These are phyloP conservation scores for Anaspis maculata DNA, from an alignment of 2,888 invertebrate species.

Conservation along the genomic window DNA sequence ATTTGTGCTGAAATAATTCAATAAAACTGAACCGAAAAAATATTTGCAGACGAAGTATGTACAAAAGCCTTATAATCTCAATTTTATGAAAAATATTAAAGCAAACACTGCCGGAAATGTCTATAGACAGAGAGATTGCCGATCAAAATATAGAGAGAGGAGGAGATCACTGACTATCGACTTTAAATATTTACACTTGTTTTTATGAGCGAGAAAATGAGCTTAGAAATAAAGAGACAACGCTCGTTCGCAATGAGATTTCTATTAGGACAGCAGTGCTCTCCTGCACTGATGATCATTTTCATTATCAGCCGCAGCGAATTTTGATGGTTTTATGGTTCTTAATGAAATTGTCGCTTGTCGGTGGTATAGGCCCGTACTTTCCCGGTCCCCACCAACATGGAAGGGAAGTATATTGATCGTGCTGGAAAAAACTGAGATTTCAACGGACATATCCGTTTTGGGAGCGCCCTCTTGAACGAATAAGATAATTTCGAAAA, in stretches of 20 bases:
- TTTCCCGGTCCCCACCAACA: no score
- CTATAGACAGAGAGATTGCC: conserved; percentile 43
- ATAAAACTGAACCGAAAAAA: conserved; percentile 33
- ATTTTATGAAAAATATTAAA: conserved; percentile 44
- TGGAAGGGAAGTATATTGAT: no score
- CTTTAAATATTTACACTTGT: conserved; percentile 41
- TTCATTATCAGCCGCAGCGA: no score
- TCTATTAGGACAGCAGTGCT: no score
- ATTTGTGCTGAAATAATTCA: conserved; percentile 19
- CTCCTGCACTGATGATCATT: no score
- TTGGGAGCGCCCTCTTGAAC: no score
- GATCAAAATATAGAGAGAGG: conserved; percentile 39
- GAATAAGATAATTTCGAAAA: no score
- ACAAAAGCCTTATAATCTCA: conserved; percentile 41
- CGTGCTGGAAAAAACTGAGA: no score
- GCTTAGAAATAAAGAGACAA: conserved; percentile 33
- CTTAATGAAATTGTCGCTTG: no score
- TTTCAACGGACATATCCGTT: no score
- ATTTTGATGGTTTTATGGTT: no score
- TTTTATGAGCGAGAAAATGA: conserved; percentile 36
- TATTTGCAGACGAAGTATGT: conserved; percentile 39
- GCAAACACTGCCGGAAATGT: conserved; percentile 41
- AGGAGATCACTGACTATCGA: conserved; percentile 39
- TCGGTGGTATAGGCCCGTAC: no score
- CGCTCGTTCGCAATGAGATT: conserved; percentile 25